Base-by-base conservation (phyloP, 1,140 invertebrate genomes). In the Oncopeltus fasciatus region DNA sequence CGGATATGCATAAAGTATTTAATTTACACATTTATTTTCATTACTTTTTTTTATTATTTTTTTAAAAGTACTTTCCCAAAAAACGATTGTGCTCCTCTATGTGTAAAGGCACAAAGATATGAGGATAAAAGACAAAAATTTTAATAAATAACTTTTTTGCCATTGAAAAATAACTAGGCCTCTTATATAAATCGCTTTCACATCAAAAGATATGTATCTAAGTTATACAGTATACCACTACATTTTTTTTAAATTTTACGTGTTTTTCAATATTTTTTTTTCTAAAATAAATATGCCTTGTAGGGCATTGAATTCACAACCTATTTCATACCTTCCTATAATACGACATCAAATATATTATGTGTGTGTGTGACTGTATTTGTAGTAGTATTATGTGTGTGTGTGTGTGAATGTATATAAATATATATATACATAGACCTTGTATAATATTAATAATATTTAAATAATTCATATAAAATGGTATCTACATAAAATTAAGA, bases 121-220 rank as follows among this genome's bases (percentile, higher is more conserved):
- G 49, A 53, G 24, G 24, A 53, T 53, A 24, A 53, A 53, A 26
- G 26, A 18, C 21, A 53, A 24, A 24, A 24, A 24, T 53, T 53
- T 24, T 53, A 24, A 24, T 53, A 24, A 38, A 24, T 27, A 24
- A 24, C 26, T 24, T 53, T 53, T 53, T 53, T 18, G 21, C 20
- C 16, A 16, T 24, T 53, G 18, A 53, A 53, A 53, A 53, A 53
- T 53, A 53, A 24, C 49, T 53, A 53, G 49, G 49, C 49, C 49
- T 53, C 49, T 53, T 26, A 53, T 53, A 53, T 53, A 53, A 53
- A 53, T 53, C 49, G 49, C 49, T 53, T 53, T 53, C 49, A 53
- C 49, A 53, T 53, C 49, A 27, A 27, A 53, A 18, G 49, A 53
- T 53, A 53, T 53, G 49, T 53, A 53, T 53, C 49, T 53, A 53